Evolutionary conservation across 2,113 vertebrate genomes (phyloP).

Genomic region (Varanus salvator): DNA sequence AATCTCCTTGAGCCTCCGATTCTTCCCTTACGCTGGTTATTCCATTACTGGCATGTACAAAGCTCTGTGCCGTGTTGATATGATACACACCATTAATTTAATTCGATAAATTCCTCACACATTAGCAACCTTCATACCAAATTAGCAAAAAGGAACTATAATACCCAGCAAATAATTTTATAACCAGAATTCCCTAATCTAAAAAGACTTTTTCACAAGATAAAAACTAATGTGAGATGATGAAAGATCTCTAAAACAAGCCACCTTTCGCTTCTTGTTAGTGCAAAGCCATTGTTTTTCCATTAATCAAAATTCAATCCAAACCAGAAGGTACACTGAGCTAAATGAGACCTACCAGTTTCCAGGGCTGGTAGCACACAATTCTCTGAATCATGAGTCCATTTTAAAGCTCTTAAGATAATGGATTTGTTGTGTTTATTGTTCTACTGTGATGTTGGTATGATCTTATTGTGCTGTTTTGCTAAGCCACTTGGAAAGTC

Average conservation of each 20-base stretch:
- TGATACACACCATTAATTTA: constrained; percentile 31
- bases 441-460: background rate
- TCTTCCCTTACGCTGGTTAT: constrained; percentile 1
- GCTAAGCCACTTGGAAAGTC: background rate
- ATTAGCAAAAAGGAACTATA: constrained; percentile 10
- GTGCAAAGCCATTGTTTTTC: background rate
- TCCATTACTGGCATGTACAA: background rate
- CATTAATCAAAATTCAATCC: too few relatives aligned
- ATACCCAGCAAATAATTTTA: background rate
- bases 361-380: background rate
- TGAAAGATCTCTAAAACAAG: constrained; percentile 23
- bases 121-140: constrained; percentile 3
- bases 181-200: background rate
- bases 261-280: constrained; percentile 15
- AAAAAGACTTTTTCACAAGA: background rate
- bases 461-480: background rate
- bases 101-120: constrained; percentile 37
- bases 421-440: background rate
- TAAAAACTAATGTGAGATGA: background rate
- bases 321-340: background rate
- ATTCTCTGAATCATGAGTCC: background rate
- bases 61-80: background rate
- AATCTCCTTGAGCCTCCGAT: background rate
- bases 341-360: background rate
- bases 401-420: background rate